Evolutionary conservation across 1,140 invertebrate species (phyloP).

Genomic region (Drosophila athabasca): DNA sequence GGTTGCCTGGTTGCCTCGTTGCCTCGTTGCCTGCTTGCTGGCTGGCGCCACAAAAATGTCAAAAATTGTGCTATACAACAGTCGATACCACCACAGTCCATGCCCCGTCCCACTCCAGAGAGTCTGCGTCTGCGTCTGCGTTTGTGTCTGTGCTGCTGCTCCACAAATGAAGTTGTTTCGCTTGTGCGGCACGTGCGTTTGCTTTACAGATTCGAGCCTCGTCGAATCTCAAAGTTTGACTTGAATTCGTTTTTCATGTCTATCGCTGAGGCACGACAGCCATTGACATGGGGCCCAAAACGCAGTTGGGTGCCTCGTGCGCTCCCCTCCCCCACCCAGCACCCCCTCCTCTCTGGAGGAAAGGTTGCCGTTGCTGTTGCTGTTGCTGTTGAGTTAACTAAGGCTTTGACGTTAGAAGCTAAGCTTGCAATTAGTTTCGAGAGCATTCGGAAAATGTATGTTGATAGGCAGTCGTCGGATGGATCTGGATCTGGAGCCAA

Average conservation of each 20-base stretch:
- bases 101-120: not conserved
- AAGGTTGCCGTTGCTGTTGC: conserved; percentile 36
- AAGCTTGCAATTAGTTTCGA: conserved; percentile 56
- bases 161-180: conserved; percentile 77
- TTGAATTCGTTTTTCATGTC: conserved; percentile 55
- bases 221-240: conserved; percentile 17
- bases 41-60: conserved; percentile 79
- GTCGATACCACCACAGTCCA: not conserved
- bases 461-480: conserved; percentile 31
- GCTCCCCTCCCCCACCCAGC: not conserved
- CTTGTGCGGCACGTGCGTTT: conserved; percentile 81
- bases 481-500: conserved; percentile 14
- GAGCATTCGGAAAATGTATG: conserved; percentile 52
- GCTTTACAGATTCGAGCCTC: conserved; percentile 56
- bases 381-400: conserved; percentile 41
- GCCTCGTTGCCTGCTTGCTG: conserved; percentile 41
- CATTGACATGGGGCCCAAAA: conserved; percentile 54
- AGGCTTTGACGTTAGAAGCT: conserved; percentile 51
- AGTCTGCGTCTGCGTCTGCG: not conserved
- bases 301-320: conserved; percentile 53
- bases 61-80: conserved; percentile 77
- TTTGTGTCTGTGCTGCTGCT: conserved; percentile 10
- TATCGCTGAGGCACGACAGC: conserved; percentile 40
- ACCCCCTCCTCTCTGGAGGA: not conserved
- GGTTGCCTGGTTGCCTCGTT: too few species aligned